Evolutionary conservation across 2,888 invertebrate species (phyloP), one percentile per base, ranked within the genome.

Genomic region (Mythimna loreyi): DNA sequence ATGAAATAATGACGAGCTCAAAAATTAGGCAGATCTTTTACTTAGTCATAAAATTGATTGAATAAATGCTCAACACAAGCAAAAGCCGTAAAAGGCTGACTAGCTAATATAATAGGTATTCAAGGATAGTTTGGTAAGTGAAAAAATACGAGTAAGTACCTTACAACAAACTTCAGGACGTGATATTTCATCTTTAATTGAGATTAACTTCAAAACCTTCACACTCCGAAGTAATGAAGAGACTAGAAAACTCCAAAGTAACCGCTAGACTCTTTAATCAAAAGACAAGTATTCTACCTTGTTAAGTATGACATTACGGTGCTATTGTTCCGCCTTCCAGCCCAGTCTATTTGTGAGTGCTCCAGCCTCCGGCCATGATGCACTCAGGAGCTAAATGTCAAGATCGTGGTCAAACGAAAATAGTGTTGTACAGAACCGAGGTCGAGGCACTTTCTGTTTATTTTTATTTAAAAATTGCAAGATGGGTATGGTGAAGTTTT

Each of bases 311-410:
- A 57, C 33, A 69, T 36, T 49, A 58, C 60, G n/a, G 45, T 49
- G 45, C 56, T 58, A 16, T 40, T 40, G 45, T 70, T 60, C n/a
- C 30, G 7, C 33, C 16, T 33, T 33, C 47, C 43, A 60, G 53
- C 16, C 25, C 52, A 25, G 63, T 72, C 13, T 72, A 61, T 59
- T 75, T 66, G 21, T 33, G 52, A 62, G 67, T 28, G 62, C 36
- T 40, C 13, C 52, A 52, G 68, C 52, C n/a, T n/a, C n/a, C n/a
- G 33, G 36, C 58, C 40, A 7, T 30, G 58, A 61, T 61, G 61
- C 67, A 62, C 61, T 77, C 50, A 11, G 21, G 21, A 57, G 67
- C n/a, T 65, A 64, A 70, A 78, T 78, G 67, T 73, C 78, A 78
- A 70, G 69, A 74, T 67, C 67, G 74, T 73, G 55, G 67, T 67